These are phyloP conservation scores for Abramis brama DNA, from an alignment of 2,113 vertebrate genomes.

Conservation along the genomic window DNA sequence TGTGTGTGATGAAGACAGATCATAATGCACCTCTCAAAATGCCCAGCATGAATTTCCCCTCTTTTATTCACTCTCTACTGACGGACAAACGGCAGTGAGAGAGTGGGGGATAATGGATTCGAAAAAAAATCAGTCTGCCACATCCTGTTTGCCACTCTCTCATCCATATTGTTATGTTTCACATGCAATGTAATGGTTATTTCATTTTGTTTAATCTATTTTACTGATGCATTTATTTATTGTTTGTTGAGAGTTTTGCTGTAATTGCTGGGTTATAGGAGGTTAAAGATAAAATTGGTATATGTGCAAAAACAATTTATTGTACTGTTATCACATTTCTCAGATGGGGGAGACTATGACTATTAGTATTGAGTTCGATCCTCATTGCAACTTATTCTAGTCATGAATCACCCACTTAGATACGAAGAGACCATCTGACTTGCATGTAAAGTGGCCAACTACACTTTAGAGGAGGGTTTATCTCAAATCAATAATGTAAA, in stretches of 20 bases:
- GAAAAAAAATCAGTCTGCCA: background rate
- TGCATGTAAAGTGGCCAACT: background rate
- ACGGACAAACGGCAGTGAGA: background rate
- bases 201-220: background rate
- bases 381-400: background rate
- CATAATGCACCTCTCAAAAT: slow-evolving; percentile 25
- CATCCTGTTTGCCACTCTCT: slow-evolving; percentile 68
- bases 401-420: background rate
- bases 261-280: background rate
- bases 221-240: background rate
- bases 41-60: background rate
- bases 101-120: background rate
- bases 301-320: background rate
- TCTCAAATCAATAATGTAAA: background rate
- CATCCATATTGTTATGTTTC: slow-evolving; percentile 60
- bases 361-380: background rate
- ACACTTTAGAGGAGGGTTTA: background rate
- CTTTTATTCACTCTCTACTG: background rate
- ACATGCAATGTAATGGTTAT: background rate
- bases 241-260: background rate
- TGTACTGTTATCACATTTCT: background rate
- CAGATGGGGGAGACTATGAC: background rate
- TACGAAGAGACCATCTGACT: background rate
- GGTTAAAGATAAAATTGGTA: background rate
- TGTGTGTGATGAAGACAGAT: background rate